Evolutionary conservation across 1,140 invertebrate genomes (phyloP).

Genomic region (Papilio glaucus): DNA sequence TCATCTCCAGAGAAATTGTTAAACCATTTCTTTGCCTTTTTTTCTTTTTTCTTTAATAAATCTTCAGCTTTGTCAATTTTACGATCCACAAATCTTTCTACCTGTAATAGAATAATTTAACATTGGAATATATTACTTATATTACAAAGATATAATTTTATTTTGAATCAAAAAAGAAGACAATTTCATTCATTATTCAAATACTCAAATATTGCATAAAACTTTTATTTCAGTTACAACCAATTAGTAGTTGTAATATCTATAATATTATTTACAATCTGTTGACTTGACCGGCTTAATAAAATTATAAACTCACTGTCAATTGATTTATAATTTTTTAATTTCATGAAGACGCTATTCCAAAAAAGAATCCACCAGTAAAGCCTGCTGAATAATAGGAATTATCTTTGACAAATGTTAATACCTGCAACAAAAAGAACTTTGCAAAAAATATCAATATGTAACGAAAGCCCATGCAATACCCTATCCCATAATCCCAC

Average conservation of each 20-base stretch:
- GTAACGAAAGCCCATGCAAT: conserved; percentile 12
- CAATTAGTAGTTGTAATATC: too few relatives aligned
- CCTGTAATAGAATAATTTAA: conserved; percentile 83
- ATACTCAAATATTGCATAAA: too few relatives aligned
- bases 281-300: conserved; percentile 29
- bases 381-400: conserved; percentile 91
- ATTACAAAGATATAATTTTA: too few relatives aligned
- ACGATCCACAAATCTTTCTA: conserved; percentile 90
- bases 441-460: conserved; percentile 43
- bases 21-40: conserved; percentile 89
- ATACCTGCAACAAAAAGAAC: conserved; percentile 87
- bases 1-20: conserved; percentile 86
- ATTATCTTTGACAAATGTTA: conserved; percentile 89
- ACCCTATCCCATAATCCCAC: background rate
- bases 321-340: conserved; percentile 47
- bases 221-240: too few relatives aligned
- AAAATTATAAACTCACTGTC: conserved; percentile 44
- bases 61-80: conserved; percentile 91
- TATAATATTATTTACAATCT: too few relatives aligned
- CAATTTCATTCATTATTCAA: too few relatives aligned
- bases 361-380: conserved; percentile 93
- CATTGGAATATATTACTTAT: background rate
- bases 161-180: too few relatives aligned
- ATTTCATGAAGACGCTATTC: conserved; percentile 85
- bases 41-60: conserved; percentile 87